Percentiles rank a stretch among this genome's conserved stretches.
Conservation (phyloP, 2,888 invertebrate genomes). For the Drosophila meridionalis region DNA sequence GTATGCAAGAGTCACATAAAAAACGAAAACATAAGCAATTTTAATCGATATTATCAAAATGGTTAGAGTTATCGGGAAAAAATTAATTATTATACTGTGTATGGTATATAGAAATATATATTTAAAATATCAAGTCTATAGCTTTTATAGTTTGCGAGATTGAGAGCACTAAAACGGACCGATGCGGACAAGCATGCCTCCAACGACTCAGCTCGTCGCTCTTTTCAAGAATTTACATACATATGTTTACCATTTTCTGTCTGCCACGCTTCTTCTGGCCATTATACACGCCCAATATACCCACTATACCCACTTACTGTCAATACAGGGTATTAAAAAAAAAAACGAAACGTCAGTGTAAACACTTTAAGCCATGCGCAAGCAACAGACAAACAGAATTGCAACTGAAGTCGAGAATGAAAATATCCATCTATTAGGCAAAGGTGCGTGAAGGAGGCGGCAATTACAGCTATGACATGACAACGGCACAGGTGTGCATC, state of each 20-base stretch:
- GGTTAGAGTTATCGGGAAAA: neutral
- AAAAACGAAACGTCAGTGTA: neutral
- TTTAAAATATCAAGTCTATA: neutral
- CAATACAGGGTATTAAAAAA: neutral
- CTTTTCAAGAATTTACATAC: neutral
- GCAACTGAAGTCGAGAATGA: slow-evolving; percentile 1
- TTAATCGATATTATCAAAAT: neutral
- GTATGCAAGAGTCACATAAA: neutral
- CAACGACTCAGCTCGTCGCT: neutral
- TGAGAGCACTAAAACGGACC: too few relatives aligned
- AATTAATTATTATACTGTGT: neutral
- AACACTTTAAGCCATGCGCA: slow-evolving; percentile 24
- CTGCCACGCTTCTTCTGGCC: neutral
- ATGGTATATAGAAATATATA: neutral
- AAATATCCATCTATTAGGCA: neutral
- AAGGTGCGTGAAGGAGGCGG: neutral
- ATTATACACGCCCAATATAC: neutral
- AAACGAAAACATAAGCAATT: neutral
- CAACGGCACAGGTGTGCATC: neutral
- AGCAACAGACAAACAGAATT: slow-evolving; percentile 1
- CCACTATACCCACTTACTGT: accelerated
- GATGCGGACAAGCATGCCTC: too few relatives aligned
- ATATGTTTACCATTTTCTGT: too few relatives aligned
- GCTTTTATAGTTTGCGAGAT: neutral
- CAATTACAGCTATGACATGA: neutral